These are phyloP conservation scores for Ellobium chinense DNA, from an alignment of 2,888 invertebrate genomes.

Conservation along the genomic window DNA sequence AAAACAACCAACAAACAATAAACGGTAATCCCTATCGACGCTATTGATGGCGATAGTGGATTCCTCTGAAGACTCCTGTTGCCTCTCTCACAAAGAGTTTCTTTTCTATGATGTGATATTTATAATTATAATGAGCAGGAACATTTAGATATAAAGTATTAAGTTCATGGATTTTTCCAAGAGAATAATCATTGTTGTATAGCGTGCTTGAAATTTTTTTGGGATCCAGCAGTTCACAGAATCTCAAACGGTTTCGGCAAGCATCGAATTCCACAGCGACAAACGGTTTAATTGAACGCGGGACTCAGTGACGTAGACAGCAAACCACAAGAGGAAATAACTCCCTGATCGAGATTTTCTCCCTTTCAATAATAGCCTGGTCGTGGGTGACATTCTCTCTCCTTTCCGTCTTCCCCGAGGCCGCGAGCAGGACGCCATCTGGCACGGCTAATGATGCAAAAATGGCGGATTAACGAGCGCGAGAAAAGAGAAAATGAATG, in stretches of 20 bases:
- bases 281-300: constrained; percentile 33
- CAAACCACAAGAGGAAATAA: constrained; percentile 11
- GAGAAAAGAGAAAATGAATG: neutral
- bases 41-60: too few relatives aligned
- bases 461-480: neutral
- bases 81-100: too few relatives aligned
- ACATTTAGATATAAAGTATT: too few relatives aligned
- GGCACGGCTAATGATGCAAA: neutral
- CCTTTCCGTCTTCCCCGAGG: neutral
- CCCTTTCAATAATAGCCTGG: constrained; percentile 16
- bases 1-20: too few relatives aligned
- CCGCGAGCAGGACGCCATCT: neutral
- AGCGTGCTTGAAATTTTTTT: neutral
- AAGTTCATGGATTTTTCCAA: too few relatives aligned
- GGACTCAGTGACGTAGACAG: constrained; percentile 30
- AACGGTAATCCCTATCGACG: too few relatives aligned
- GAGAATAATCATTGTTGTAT: too few relatives aligned
- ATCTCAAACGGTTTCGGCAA: neutral
- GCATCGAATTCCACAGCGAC: constrained; percentile 4
- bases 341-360: constrained; percentile 18
- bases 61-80: too few relatives aligned
- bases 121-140: too few relatives aligned
- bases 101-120: too few relatives aligned
- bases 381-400: neutral
- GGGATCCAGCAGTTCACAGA: neutral